A percentile compares a stretch with the other conserved stretches of the same genome.
Evolutionary conservation across 2,113 vertebrate species (phyloP).

Genomic region (Onychostoma macrolepis): DNA sequence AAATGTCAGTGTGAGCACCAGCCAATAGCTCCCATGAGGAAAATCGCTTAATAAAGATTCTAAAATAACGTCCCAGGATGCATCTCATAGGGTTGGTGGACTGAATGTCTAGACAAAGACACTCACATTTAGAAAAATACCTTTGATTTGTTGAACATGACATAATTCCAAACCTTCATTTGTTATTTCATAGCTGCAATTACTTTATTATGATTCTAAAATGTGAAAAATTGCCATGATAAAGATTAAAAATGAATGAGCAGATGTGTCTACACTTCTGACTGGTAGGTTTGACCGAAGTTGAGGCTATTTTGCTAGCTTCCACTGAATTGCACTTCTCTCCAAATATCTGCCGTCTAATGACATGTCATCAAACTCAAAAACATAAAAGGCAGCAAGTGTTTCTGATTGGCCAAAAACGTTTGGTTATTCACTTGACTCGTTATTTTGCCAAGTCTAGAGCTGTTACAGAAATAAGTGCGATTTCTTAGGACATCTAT

Average conservation of each 20-base stretch:
- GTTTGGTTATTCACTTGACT: neutral
- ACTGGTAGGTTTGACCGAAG: neutral
- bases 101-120: neutral
- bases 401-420: neutral
- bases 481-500: neutral
- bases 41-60: neutral
- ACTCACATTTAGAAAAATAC: neutral
- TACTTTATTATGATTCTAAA: neutral
- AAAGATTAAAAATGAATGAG: neutral
- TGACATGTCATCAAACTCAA: neutral
- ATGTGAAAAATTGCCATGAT: neutral
- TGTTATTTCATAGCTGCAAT: neutral
- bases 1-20: constrained; percentile 8
- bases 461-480: neutral
- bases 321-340: neutral
- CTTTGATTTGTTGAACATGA: neutral
- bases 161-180: neutral
- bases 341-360: neutral
- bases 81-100: neutral
- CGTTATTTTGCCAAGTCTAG: neutral
- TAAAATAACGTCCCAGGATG: neutral
- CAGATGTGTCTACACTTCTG: no score
- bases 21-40: constrained; percentile 8
- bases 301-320: neutral
- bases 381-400: neutral